Base-by-base conservation (phyloP, 2,888 invertebrate genomes). In the Temnothorax ravouxi region DNA sequence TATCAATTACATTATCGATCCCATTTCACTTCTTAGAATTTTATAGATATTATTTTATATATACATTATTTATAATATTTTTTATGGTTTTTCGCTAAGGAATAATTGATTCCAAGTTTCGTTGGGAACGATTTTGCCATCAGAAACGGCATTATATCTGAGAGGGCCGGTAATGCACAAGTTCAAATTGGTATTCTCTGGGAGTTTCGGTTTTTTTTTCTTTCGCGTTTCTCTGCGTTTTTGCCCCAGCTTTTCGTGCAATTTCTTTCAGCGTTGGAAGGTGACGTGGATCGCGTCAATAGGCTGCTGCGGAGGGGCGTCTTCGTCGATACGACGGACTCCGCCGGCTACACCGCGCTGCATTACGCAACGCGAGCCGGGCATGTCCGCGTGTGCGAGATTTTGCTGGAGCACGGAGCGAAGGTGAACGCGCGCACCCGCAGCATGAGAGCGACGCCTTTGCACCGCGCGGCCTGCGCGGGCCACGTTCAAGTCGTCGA, bases 291-390 rank as follows among this genome's bases (percentile, higher is more conserved):
- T 6, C 96, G 97, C 91, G 96, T 98, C 5, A 94, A 95, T 83
- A 94, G 94, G 66, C 95, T 97, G 76, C 93, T 98, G 84, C 95
- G 92, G 72, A 95, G 94, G 87, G 96, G 96, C 84, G 95, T 95
- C 52, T 95, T 96, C 88, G 96, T 96, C 0, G 96, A 97, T 95
- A 93, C 95, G 18, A 95, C 95, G 75, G 98, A 98, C 94, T 96
- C 96, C 86, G 96, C 97, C 83, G 98, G 98, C 54, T 99, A 98
- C 93, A 97, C 97, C 34, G 97, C 98, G 11, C 95, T 99, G 89
- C 99, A 99, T 95, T 99, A 99, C 95, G 98, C 98, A 6, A 97
- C 98, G 67, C 96, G 99, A 66, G 97, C 96, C 95, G 98, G 98
- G 13, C 96, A 97, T 93, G 92, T 96, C 18, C 95, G 96, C 69